These are phyloP conservation scores for Macropus fuliginosus DNA, from an alignment of 2,797 vertebrate genomes.

Conservation along the genomic window DNA sequence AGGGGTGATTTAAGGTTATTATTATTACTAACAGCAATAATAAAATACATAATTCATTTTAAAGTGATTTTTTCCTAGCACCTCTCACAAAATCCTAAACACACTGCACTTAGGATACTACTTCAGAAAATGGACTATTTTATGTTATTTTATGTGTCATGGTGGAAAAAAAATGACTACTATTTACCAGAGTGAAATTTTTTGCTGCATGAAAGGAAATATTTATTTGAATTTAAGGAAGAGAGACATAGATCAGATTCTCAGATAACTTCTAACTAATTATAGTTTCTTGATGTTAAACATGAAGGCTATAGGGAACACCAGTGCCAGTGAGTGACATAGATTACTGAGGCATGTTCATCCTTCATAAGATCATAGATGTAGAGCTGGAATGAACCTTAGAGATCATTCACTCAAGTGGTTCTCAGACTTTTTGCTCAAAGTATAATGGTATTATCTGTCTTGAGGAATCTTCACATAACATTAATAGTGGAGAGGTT, in stretches of 20 bases:
- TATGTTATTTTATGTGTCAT: not conserved
- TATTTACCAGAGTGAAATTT: not conserved
- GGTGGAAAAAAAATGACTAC: not conserved
- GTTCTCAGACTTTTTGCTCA: not conserved
- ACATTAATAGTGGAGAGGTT: not conserved
- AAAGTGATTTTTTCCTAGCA: not conserved
- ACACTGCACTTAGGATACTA: not conserved
- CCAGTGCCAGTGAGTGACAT: not conserved
- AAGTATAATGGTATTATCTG: not conserved
- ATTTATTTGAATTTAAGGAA: not conserved
- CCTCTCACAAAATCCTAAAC: not conserved
- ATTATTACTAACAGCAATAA: not conserved
- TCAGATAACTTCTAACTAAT: not conserved
- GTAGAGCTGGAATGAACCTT: not conserved
- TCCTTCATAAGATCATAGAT: not conserved
- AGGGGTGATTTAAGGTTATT: not conserved
- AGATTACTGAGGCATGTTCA: not conserved
- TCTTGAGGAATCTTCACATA: not conserved
- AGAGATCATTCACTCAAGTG: not conserved
- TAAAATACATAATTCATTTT: not conserved
- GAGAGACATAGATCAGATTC: not conserved
- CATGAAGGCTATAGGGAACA: not conserved
- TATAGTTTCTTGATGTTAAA: not conserved
- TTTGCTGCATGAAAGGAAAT: not conserved
- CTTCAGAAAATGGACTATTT: not conserved